A percentile compares a stretch with the other conserved stretches of the same genome.
Conservation (phyloP, 2,888 invertebrate species). For the Ephialtes manifestator region DNA sequence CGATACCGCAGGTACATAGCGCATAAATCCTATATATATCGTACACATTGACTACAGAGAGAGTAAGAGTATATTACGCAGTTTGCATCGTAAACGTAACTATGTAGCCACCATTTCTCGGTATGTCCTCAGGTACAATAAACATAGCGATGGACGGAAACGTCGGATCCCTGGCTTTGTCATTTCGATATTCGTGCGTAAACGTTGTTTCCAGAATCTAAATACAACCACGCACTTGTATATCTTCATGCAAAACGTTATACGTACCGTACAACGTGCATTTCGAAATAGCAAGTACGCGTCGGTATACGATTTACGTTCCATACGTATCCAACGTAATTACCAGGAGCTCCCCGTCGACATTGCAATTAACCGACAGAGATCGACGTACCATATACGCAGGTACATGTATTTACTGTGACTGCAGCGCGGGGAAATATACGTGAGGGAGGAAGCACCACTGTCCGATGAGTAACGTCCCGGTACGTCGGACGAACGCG, state of each 20-base stretch:
- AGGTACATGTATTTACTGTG: not conserved
- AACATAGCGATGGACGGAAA: not conserved
- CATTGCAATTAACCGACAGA: slow-evolving; percentile 67
- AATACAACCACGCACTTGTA: not conserved
- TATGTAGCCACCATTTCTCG: slow-evolving; percentile 8
- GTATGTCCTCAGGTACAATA: not conserved
- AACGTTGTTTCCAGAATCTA: not conserved
- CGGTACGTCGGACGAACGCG: slow-evolving; percentile 43
- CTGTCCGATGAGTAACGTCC: slow-evolving; percentile 64
- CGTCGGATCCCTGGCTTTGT: not conserved
- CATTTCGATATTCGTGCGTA: slow-evolving; percentile 13
- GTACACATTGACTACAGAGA: not conserved
- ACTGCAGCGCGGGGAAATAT: slow-evolving; percentile 5
- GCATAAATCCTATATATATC: too few relatives aligned
- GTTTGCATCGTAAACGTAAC: not conserved
- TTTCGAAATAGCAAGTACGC: slow-evolving; percentile 31
- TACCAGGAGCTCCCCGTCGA: slow-evolving; percentile 58
- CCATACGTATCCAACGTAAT: slow-evolving; percentile 51
- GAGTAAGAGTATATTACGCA: not conserved
- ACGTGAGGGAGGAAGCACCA: slow-evolving; percentile 47
- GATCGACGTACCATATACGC: slow-evolving; percentile 38
- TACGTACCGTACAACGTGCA: slow-evolving; percentile 10
- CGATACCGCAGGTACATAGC: too few relatives aligned
- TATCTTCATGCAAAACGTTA: not conserved
- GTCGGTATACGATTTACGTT: slow-evolving; percentile 47